These are phyloP conservation scores for Chlorops oryzae DNA, from an alignment of 1,140 invertebrate genomes.

Conservation along the genomic window DNA sequence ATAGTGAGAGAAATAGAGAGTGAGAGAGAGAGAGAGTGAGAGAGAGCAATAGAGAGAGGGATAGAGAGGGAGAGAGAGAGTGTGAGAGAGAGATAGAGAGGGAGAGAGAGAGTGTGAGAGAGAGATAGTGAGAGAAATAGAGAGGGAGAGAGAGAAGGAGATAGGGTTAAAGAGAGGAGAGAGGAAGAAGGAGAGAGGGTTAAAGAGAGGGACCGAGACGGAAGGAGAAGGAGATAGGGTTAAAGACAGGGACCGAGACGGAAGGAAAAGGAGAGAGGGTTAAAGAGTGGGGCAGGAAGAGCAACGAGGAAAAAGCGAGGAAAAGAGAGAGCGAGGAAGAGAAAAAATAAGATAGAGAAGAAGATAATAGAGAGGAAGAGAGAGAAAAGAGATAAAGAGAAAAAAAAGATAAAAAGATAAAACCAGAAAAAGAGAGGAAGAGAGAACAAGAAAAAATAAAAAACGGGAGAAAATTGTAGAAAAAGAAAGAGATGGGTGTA, in stretches of 20 bases:
- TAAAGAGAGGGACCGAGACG: not conserved
- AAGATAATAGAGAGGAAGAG: not conserved
- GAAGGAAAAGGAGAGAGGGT: not conserved
- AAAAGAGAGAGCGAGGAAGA: not conserved
- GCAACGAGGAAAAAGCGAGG: no score
- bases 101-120: not conserved
- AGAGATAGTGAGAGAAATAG: no score
- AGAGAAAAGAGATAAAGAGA: not conserved
- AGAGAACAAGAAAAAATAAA: not conserved
- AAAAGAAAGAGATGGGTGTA: not conserved
- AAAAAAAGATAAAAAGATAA: not conserved
- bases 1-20: not conserved
- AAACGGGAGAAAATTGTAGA: not conserved
- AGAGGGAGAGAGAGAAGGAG: not conserved
- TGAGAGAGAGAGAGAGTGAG: not conserved
- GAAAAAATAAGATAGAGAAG: not conserved
- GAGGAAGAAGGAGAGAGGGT: not conserved
- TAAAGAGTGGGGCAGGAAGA: not conserved
- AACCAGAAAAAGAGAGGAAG: not conserved
- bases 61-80: not conserved
- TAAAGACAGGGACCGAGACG: not conserved
- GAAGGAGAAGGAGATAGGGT: not conserved
- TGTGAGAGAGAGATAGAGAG: not conserved
- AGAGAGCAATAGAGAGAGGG: not conserved
- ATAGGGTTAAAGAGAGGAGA: not conserved